Percentiles rank a stretch among this genome's conserved stretches.
phyloP scores from a whole-genome alignment of 1,140 invertebrate genomes.

The Sesamia nonagrioides region DNA sequence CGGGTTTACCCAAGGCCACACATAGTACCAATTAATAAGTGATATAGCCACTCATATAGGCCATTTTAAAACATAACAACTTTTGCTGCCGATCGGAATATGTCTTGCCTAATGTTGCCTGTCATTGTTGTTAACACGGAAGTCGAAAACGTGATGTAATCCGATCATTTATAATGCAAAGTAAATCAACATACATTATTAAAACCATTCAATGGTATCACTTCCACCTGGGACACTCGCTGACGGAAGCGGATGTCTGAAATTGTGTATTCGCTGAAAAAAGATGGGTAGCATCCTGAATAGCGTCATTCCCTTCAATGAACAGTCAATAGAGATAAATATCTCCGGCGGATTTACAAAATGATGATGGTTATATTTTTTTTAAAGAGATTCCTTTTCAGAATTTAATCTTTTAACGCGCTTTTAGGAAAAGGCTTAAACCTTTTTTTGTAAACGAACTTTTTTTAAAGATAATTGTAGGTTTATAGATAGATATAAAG shows the following conservation, averaged over 20 bases:
- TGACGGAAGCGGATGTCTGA: conserved; percentile 11
- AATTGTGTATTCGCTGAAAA: conserved; percentile 29
- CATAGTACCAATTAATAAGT: too few relatives aligned
- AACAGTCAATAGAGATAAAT: conserved; percentile 9
- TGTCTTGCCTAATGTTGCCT: neutral
- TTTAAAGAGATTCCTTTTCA: neutral
- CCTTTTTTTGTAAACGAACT: too few relatives aligned
- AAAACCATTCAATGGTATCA: neutral
- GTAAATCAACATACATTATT: conserved; percentile 4
- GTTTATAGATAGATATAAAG: too few relatives aligned
- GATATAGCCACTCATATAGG: neutral
- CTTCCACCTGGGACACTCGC: neutral
- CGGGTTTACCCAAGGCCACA: too few relatives aligned
- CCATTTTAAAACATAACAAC: neutral
- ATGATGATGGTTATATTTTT: conserved; percentile 17
- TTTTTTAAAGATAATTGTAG: too few relatives aligned
- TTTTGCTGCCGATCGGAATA: too few relatives aligned
- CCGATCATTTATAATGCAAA: neutral
- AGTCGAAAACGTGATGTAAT: neutral
- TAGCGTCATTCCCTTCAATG: conserved; percentile 17
- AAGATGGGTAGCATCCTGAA: conserved; percentile 11
- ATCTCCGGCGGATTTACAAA: conserved; percentile 5
- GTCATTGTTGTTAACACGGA: neutral
- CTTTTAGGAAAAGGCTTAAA: neutral
- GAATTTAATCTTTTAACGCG: conserved; percentile 2